phyloP scores from a whole-genome alignment of 2,888 invertebrate species.

The Desoria tigrina region DNA sequence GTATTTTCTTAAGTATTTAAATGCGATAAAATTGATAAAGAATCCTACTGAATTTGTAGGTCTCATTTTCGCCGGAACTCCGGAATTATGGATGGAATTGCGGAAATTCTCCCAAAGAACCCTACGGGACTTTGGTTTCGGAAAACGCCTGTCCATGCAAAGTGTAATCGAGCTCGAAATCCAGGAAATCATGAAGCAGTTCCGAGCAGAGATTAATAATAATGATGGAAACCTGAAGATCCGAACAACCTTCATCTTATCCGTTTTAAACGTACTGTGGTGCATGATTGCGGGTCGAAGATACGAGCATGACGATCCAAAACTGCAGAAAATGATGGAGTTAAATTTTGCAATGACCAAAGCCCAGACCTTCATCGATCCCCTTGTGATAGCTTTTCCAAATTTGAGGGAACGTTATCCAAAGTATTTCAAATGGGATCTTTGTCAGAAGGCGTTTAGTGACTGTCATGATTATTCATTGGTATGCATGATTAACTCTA shows the following conservation, averaged over 20 bases:
- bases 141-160: conserved; percentile 43
- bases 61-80: conserved; percentile 10
- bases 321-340: conserved; percentile 39
- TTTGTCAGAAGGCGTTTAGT: conserved; percentile 13
- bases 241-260: conserved; percentile 29
- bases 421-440: conserved; percentile 1
- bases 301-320: conserved; percentile 48
- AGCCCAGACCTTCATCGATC: conserved; percentile 25
- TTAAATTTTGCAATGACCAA: conserved; percentile 39
- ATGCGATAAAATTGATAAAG: no score
- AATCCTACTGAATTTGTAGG: no score
- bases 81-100: conserved; percentile 20
- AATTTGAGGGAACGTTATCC: background rate
- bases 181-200: conserved; percentile 24
- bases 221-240: conserved; percentile 27
- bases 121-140: conserved; percentile 13
- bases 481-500: background rate
- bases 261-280: conserved; percentile 50
- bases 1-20: no score
- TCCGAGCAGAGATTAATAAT: conserved; percentile 12
- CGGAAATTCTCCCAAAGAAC: conserved; percentile 18
- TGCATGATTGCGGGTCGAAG: conserved; percentile 49
- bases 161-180: conserved; percentile 39
- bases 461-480: conserved; percentile 24
- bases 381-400: conserved; percentile 1